Conservation (phyloP, 2,797 vertebrate genomes). For the Holocentrus rufus region DNA sequence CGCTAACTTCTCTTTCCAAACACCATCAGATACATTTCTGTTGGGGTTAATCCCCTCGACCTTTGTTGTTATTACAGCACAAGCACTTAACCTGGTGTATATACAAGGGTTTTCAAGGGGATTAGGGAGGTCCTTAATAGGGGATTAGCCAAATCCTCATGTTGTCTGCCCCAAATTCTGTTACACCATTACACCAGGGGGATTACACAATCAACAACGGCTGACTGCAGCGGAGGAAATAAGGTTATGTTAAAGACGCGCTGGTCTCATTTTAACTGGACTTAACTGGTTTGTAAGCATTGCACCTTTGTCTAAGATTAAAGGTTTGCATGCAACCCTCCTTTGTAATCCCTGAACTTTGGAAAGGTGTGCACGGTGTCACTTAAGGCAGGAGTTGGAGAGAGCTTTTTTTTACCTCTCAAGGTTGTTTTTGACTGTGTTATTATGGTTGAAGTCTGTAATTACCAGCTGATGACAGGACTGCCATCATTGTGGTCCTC, state of each 20-base stretch:
- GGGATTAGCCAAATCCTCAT: slow-evolving; percentile 78
- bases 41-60: slow-evolving; percentile 75
- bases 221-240: slow-evolving; percentile 51
- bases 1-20: slow-evolving; percentile 14
- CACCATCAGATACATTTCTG: slow-evolving; percentile 56
- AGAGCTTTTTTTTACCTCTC: slow-evolving; percentile 23
- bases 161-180: slow-evolving; percentile 59
- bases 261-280: slow-evolving; percentile 52
- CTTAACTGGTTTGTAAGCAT: slow-evolving; percentile 50
- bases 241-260: slow-evolving; percentile 38
- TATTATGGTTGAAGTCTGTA: slow-evolving; percentile 58
- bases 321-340: slow-evolving; percentile 30
- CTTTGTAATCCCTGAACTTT: slow-evolving; percentile 21
- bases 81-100: slow-evolving; percentile 72
- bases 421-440: slow-evolving; percentile 44
- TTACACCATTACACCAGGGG: slow-evolving; percentile 41
- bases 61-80: slow-evolving; percentile 71
- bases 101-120: slow-evolving; percentile 76
- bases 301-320: slow-evolving; percentile 52
- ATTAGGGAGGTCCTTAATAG: slow-evolving; percentile 73
- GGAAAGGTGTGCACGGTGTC: slow-evolving; percentile 45
- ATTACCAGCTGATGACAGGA: slow-evolving; percentile 76
- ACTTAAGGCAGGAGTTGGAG: slow-evolving; percentile 28
- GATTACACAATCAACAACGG: slow-evolving; percentile 58
- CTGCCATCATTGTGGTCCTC: slow-evolving; percentile 66